Percentiles rank a stretch among this genome's conserved stretches.
Evolutionary conservation across 2,113 vertebrate species (phyloP).

Genomic region (Paramisgurnus dabryanus): DNA sequence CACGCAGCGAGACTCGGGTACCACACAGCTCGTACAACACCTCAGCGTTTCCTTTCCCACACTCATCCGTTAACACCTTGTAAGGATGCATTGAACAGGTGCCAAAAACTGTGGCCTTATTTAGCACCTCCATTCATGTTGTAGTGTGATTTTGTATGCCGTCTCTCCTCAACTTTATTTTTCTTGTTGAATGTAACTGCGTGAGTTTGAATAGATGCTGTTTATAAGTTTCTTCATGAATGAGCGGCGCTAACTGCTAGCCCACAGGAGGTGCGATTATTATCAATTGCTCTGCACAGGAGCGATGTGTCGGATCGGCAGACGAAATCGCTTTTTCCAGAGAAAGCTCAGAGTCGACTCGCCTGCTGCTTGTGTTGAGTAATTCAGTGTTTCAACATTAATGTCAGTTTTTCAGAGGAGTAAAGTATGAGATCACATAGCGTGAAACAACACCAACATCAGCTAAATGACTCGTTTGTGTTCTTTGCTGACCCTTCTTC

Average conservation of each 20-base stretch:
- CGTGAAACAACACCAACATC: too few species aligned
- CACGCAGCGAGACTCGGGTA: background rate
- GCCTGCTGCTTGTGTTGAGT: background rate
- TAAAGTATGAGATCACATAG: too few species aligned
- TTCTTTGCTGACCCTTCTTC: constrained; percentile 3
- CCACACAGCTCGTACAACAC: constrained; percentile 10
- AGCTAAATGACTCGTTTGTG: background rate
- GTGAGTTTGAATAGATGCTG: constrained; percentile 9
- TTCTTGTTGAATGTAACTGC: constrained; percentile 27
- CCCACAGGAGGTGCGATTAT: background rate
- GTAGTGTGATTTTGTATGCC: constrained; percentile 5
- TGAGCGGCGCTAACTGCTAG: constrained; percentile 1
- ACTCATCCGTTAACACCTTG: constrained; percentile 24
- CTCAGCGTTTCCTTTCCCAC: background rate
- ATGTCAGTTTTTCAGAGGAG: too few species aligned
- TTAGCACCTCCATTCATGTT: constrained; percentile 27
- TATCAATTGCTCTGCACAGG: background rate
- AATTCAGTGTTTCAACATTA: background rate
- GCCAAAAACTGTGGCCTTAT: constrained; percentile 25
- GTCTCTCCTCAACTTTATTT: background rate
- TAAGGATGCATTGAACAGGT: constrained; percentile 2
- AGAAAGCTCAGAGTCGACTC: background rate
- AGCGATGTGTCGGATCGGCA: background rate
- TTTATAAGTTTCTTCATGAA: constrained; percentile 38
- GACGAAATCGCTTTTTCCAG: background rate